phyloP scores from a whole-genome alignment of 2,113 vertebrate genomes.

The Sapayoa aenigma region DNA sequence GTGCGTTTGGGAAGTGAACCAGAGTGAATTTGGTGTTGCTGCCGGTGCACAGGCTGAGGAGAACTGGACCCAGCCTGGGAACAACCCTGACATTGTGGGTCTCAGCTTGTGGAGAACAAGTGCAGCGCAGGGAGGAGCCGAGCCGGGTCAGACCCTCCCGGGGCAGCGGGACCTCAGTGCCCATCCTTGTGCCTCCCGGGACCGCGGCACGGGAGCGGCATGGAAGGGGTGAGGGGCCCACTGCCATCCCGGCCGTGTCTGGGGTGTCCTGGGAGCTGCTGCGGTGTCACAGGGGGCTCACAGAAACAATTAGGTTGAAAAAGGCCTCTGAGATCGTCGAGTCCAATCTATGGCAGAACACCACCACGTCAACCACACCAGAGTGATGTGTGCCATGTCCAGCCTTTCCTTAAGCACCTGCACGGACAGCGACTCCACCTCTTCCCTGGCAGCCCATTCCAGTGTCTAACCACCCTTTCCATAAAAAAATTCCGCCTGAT shows the following conservation, averaged over 20 bases:
- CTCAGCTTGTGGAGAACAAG: neutral
- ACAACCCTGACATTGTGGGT: neutral
- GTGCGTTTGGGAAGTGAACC: neutral
- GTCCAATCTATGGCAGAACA: neutral
- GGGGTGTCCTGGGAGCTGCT: rapidly evolving
- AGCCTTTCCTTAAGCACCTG: too few species aligned
- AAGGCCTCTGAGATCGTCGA: rapidly evolving
- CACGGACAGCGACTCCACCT: too few species aligned
- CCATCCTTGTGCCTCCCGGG: rapidly evolving
- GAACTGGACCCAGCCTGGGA: neutral
- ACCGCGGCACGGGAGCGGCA: rapidly evolving
- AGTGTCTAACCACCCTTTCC: neutral
- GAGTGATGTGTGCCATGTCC: neutral
- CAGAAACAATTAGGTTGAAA: neutral
- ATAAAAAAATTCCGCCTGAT: neutral
- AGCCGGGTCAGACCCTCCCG: too few species aligned
- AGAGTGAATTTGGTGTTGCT: neutral
- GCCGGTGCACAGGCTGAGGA: neutral
- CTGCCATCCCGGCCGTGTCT: rapidly evolving
- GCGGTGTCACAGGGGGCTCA: neutral
- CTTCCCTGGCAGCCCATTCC: neutral
- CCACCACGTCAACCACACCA: neutral
- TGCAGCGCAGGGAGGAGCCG: neutral
- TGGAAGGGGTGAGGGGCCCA: rapidly evolving
- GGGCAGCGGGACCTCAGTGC: too few species aligned